Base-by-base conservation (phyloP, 2,888 invertebrate genomes). In the Chironomus riparius region DNA sequence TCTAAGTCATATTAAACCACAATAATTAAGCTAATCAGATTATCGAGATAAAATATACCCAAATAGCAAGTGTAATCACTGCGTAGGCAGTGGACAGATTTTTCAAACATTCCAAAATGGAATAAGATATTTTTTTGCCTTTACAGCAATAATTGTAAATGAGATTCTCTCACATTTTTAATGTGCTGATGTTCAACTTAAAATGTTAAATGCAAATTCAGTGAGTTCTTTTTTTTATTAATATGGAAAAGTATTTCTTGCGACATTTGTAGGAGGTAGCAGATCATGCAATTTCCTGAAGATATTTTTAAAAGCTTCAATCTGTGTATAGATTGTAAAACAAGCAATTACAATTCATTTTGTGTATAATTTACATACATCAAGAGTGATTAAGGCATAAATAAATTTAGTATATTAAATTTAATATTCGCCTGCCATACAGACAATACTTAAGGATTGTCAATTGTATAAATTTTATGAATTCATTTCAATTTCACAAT, bases 241-340 rank as follows among this genome's bases (percentile, higher is more conserved):
- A 38, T 38, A 38, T 10, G 38, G 10, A 38, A 38, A 38, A 38
- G 38, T 38, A 38, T 38, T 7, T 38, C 38, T 38, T 38, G 18
- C 56, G 56, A 56, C n/a, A 18, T 18, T 18, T 56, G 56, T 56
- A 15, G 56, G 56, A 4, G 56, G 56, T n/a, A 15, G 56, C 13
- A 65, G 21, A 21, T 65, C 21, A 21, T 65, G 65, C 65, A 71
- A 47, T 71, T 71, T 71, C 71, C 71, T 71, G 56, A 24, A 71
- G 50, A 71, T 70, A 24, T 28, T 56, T 21, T 10, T 10, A 70
- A 24, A 50, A 71, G 50, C 71, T 50, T 71, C 71, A 38, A 18
- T 47, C 38, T 38, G 18, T 18, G 56, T 38, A 38, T 38, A 56
- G 7, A 56, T 56, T 68, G 22, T 48, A 70, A 68, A 70, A 21